These are phyloP conservation scores for Otolemur crassicaudatus DNA, from an alignment of 2,797 vertebrate genomes.

Conservation along the genomic window DNA sequence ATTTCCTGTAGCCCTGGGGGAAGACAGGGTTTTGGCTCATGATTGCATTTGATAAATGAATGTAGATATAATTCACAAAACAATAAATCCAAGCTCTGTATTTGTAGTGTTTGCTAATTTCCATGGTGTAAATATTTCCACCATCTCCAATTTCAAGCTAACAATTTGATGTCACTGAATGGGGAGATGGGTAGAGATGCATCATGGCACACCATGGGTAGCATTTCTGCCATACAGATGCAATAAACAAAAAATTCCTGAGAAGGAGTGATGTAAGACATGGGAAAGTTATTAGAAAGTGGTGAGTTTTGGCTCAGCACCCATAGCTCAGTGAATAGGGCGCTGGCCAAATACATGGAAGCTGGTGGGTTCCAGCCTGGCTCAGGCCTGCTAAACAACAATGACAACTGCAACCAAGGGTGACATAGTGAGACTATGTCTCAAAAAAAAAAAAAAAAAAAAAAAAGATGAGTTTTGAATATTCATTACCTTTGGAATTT, in stretches of 20 bases:
- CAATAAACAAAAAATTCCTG: neutral
- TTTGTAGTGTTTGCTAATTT: neutral
- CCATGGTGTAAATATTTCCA: neutral
- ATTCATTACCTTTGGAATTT: no score
- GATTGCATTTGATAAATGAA: neutral
- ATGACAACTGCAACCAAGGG: no score
- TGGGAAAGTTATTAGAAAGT: neutral
- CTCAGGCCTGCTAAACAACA: no score
- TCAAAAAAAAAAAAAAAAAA: no score
- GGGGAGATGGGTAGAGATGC: neutral
- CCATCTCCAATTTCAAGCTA: neutral
- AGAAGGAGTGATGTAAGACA: neutral
- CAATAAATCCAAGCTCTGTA: neutral
- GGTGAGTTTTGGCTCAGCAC: neutral
- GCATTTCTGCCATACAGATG: neutral
- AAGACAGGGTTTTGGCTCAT: no score
- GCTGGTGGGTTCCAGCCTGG: no score
- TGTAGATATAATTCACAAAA: neutral
- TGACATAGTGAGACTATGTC: no score
- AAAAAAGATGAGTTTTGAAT: no score
- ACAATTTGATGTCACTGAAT: neutral
- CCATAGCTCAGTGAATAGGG: no score
- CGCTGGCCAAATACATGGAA: no score
- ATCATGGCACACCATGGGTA: accelerated
- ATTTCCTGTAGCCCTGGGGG: no score